Evolutionary conservation across 2,888 invertebrate species (phyloP).

Genomic region (Cantharis nigra): DNA sequence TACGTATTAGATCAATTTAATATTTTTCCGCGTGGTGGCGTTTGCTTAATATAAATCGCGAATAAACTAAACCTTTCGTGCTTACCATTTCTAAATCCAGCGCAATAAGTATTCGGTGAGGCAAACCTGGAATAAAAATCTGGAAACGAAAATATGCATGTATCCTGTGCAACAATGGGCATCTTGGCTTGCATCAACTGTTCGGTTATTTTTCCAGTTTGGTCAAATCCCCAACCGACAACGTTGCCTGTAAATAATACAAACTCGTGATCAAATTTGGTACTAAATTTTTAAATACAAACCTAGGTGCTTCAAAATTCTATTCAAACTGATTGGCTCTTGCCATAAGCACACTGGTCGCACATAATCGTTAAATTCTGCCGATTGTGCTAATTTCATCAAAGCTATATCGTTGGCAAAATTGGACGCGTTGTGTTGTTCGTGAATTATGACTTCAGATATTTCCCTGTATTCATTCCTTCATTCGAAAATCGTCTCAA

Average conservation of each 20-base stretch:
- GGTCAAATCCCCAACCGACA: slow-evolving; percentile 62
- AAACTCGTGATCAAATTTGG: not conserved
- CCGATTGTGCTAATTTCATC: slow-evolving; percentile 42
- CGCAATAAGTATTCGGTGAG: slow-evolving; percentile 61
- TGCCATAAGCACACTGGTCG: slow-evolving; percentile 51
- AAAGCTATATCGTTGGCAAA: slow-evolving; percentile 49
- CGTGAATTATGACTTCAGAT: slow-evolving; percentile 45
- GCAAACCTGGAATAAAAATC: slow-evolving; percentile 66
- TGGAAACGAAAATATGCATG: slow-evolving; percentile 64
- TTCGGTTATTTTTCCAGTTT: slow-evolving; percentile 62
- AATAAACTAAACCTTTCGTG: not conserved
- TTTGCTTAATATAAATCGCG: too few species aligned
- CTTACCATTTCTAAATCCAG: slow-evolving; percentile 56
- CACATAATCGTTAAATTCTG: slow-evolving; percentile 47
- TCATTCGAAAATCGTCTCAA: slow-evolving; percentile 49
- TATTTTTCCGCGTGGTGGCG: too few species aligned
- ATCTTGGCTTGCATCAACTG: slow-evolving; percentile 63
- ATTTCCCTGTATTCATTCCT: slow-evolving; percentile 50
- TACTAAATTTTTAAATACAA: not conserved
- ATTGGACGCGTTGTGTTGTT: slow-evolving; percentile 44
- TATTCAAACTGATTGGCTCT: slow-evolving; percentile 34
- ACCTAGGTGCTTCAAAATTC: slow-evolving; percentile 40
- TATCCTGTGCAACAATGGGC: slow-evolving; percentile 64
- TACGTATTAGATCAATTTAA: too few species aligned
- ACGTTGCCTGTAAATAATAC: slow-evolving; percentile 44